Evolutionary conservation across 2,888 invertebrate genomes (phyloP).

Genomic region (Eristalis pertinax): DNA sequence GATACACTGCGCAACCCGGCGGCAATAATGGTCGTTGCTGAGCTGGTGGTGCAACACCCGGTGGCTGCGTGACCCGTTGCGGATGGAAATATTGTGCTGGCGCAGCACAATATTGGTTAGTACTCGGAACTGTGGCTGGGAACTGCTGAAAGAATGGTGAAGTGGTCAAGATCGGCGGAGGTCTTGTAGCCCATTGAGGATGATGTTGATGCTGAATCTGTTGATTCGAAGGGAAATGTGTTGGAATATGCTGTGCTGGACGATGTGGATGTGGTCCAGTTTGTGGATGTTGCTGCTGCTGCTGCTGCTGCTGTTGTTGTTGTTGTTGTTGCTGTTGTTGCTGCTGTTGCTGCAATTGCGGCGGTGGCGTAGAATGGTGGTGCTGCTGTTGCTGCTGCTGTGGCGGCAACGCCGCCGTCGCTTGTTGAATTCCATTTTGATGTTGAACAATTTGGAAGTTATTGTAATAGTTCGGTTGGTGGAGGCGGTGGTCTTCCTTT

Average conservation of each 20-base stretch:
- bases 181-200: slow-evolving; percentile 47
- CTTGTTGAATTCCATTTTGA: slow-evolving; percentile 71
- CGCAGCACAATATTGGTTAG: slow-evolving; percentile 56
- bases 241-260: slow-evolving; percentile 44
- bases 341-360: slow-evolving; percentile 64
- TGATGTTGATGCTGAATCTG: slow-evolving; percentile 69
- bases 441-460: slow-evolving; percentile 68
- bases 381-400: slow-evolving; percentile 70
- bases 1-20: slow-evolving; percentile 69
- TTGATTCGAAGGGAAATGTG: slow-evolving; percentile 64
- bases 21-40: slow-evolving; percentile 74
- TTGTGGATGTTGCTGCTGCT: slow-evolving; percentile 64
- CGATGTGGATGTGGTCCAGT: slow-evolving; percentile 66
- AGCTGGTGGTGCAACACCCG: slow-evolving; percentile 73
- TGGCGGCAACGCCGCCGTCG: slow-evolving; percentile 70
- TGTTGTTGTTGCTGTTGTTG: slow-evolving; percentile 72
- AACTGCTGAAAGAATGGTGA: slow-evolving; percentile 63
- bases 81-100: slow-evolving; percentile 40
- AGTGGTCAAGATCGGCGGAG: slow-evolving; percentile 50
- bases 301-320: too few relatives aligned
- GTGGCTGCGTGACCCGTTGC: slow-evolving; percentile 39
- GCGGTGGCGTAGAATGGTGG: slow-evolving; percentile 65
- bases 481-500: slow-evolving; percentile 69
- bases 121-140: slow-evolving; percentile 34
- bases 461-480: slow-evolving; percentile 56